Evolutionary conservation across 2,797 vertebrate species (phyloP).

Genomic region (Momotus momota): DNA sequence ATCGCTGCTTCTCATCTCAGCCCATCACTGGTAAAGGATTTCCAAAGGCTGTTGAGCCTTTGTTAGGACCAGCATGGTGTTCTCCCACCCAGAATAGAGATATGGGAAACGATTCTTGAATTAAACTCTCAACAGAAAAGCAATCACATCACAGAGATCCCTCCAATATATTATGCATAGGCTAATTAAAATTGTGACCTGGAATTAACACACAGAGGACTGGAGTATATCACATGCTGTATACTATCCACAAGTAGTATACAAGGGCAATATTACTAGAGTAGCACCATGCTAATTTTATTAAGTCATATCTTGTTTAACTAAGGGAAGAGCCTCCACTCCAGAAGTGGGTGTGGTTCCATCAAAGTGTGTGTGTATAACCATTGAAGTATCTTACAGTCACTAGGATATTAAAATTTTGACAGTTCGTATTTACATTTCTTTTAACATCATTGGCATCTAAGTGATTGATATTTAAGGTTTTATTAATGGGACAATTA

Average conservation of each 20-base stretch:
- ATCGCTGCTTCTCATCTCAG: not conserved
- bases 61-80: constrained; percentile 10
- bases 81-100: constrained; percentile 4
- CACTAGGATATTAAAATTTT: not conserved
- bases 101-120: not conserved
- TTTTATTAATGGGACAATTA: constrained; percentile 26
- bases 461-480: constrained; percentile 23
- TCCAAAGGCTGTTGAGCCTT: constrained; percentile 45
- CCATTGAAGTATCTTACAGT: not conserved
- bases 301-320: constrained; percentile 67
- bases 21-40: not conserved
- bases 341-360: not conserved
- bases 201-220: constrained; percentile 48
- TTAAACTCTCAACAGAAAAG: constrained; percentile 65
- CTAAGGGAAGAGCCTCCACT: not conserved
- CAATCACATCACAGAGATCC: constrained; percentile 35
- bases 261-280: constrained; percentile 39
- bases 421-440: not conserved
- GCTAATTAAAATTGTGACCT: constrained; percentile 45
- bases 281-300: constrained; percentile 46
- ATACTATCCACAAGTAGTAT: constrained; percentile 48
- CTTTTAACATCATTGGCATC: not conserved
- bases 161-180: constrained; percentile 45
- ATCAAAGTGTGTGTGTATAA: not conserved
- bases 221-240: constrained; percentile 23